Evolutionary conservation across 2,888 invertebrate species (phyloP).

Genomic region (Diaperis boleti): DNA sequence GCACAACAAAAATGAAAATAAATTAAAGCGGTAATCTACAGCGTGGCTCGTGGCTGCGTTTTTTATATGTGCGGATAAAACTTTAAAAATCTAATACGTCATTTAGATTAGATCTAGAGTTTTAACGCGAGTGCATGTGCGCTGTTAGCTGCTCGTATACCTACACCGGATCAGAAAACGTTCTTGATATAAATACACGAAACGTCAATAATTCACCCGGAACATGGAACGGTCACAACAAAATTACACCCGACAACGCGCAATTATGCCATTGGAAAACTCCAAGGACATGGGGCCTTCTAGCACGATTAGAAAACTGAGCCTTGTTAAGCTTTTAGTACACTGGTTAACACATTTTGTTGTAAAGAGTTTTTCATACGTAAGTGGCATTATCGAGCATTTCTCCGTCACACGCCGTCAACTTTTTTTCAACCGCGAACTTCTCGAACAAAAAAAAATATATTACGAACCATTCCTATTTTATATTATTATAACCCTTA

Average conservation of each 20-base stretch:
- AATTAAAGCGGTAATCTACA: slow-evolving; percentile 63
- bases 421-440: too few species aligned
- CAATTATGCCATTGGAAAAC: slow-evolving; percentile 26
- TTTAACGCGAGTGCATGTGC: slow-evolving; percentile 62
- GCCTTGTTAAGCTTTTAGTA: slow-evolving; percentile 2
- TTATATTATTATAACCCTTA: too few species aligned
- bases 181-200: slow-evolving; percentile 53
- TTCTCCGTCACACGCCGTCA: too few species aligned
- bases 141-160: slow-evolving; percentile 47
- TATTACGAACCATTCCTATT: too few species aligned
- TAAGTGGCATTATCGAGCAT: too few species aligned
- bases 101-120: slow-evolving; percentile 63
- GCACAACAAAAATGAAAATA: slow-evolving; percentile 64
- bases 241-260: slow-evolving; percentile 30
- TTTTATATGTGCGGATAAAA: slow-evolving; percentile 60
- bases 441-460: too few species aligned
- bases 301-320: background rate
- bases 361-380: background rate
- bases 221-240: slow-evolving; percentile 35
- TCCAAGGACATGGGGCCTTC: slow-evolving; percentile 24
- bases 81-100: slow-evolving; percentile 66
- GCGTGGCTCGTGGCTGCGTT: slow-evolving; percentile 63
- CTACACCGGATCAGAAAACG: slow-evolving; percentile 49
- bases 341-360: slow-evolving; percentile 1
- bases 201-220: slow-evolving; percentile 54